Evolutionary conservation across 1,140 invertebrate species (phyloP).

Genomic region (Zaprionus kolodkinae): DNA sequence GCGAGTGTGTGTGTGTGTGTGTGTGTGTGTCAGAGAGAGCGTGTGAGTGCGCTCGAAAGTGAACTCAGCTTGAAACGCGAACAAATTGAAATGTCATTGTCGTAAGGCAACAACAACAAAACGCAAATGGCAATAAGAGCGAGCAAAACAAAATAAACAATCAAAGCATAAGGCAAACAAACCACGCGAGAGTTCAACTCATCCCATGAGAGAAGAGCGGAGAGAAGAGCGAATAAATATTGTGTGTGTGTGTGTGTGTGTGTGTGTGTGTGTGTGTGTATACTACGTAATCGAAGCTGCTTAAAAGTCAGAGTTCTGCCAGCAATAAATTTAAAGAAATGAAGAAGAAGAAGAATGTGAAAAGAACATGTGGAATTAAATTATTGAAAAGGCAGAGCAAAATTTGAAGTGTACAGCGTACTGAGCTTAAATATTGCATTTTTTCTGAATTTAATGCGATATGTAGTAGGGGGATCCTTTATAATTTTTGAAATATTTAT

Average conservation of each 20-base stretch:
- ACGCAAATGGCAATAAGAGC: background rate
- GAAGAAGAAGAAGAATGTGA: background rate
- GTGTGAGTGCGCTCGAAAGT: background rate
- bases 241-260: too few relatives aligned
- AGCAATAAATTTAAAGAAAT: background rate
- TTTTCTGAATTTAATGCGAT: too few relatives aligned
- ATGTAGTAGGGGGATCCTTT: too few relatives aligned
- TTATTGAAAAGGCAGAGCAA: background rate
- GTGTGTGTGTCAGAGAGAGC: background rate
- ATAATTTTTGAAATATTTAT: too few relatives aligned
- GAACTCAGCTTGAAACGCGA: background rate
- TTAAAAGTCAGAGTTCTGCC: background rate
- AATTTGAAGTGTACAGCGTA: background rate
- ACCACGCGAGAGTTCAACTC: slow-evolving; percentile 3
- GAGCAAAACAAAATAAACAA: slow-evolving; percentile 4
- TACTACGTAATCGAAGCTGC: background rate
- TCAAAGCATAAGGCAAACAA: slow-evolving; percentile 3
- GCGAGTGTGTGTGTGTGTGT: background rate
- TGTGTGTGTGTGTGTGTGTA: background rate
- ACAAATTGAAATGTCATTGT: slow-evolving; percentile 3
- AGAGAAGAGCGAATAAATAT: background rate
- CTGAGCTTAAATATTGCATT: background rate
- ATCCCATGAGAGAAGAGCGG: background rate
- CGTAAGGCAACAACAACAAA: background rate
- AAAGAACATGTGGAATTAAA: background rate